These are phyloP conservation scores for Philotrypesis tridentata DNA, from an alignment of 1,140 invertebrate genomes.

Conservation along the genomic window DNA sequence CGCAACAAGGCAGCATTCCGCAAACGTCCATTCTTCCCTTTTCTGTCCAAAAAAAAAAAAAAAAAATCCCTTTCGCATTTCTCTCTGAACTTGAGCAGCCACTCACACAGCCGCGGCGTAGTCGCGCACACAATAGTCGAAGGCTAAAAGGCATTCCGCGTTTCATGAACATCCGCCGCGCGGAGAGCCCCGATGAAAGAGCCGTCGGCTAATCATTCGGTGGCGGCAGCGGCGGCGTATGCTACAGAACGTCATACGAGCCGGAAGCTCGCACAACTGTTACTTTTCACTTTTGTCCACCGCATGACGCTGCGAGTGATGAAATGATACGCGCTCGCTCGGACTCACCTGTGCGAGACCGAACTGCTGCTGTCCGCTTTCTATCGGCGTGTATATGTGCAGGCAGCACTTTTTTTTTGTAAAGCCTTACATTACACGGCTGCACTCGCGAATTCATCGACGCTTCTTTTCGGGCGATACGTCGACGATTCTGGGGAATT, in stretches of 20 bases:
- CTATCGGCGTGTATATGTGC: too few relatives aligned
- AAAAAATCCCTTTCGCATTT: not conserved
- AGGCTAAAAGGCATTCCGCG: slow-evolving; percentile 14
- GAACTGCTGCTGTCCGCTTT: not conserved
- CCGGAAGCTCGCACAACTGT: slow-evolving; percentile 44
- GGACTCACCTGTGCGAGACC: not conserved
- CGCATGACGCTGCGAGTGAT: slow-evolving; percentile 34
- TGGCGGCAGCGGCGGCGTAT: not conserved
- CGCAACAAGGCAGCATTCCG: too few relatives aligned
- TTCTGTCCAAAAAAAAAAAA: too few relatives aligned
- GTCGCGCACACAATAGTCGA: not conserved
- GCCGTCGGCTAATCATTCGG: slow-evolving; percentile 35
- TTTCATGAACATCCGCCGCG: slow-evolving; percentile 28
- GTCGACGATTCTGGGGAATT: too few relatives aligned
- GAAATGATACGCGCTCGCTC: slow-evolving; percentile 8
- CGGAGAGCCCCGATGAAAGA: slow-evolving; percentile 15
- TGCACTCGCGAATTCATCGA: not conserved
- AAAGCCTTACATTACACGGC: not conserved
- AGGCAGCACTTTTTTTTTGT: not conserved
- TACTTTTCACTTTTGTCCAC: slow-evolving; percentile 40
- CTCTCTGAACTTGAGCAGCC: too few relatives aligned
- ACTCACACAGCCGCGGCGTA: not conserved
- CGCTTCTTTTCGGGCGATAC: too few relatives aligned
- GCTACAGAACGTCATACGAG: not conserved
- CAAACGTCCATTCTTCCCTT: too few relatives aligned